phyloP scores from a whole-genome alignment of 2,888 invertebrate genomes.

The Hipparchia sbordonii region DNA sequence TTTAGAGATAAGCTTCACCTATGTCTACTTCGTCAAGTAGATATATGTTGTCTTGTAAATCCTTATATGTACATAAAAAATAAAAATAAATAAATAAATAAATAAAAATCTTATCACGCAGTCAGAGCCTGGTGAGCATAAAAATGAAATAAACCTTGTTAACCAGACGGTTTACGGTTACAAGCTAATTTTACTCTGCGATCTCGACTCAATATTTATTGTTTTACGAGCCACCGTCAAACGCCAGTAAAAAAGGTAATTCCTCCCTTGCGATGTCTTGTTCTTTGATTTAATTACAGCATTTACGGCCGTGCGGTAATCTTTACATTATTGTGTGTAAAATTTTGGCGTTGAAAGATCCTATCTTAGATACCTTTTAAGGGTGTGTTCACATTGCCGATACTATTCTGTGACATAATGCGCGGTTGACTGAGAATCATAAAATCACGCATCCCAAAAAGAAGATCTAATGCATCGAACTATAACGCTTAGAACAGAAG shows the following conservation, averaged over 20 bases:
- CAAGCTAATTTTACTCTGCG: constrained; percentile 45
- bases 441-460: too few species aligned
- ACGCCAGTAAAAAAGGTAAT: constrained; percentile 42
- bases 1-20: too few species aligned
- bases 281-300: constrained; percentile 37
- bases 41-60: too few species aligned
- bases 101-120: background rate
- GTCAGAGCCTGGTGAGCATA: constrained; percentile 36
- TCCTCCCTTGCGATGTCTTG: constrained; percentile 29
- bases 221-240: constrained; percentile 44
- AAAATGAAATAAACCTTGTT: constrained; percentile 50
- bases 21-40: too few species aligned
- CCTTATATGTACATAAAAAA: too few species aligned
- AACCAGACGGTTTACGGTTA: constrained; percentile 46
- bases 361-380: background rate
- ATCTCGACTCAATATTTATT: constrained; percentile 55
- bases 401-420: too few species aligned
- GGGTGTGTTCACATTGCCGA: too few species aligned
- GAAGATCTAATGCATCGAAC: too few species aligned
- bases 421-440: too few species aligned
- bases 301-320: constrained; percentile 32
- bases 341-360: constrained; percentile 8
- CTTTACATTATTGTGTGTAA: constrained; percentile 18
- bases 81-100: too few species aligned
- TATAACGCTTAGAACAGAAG: too few species aligned